phyloP scores from a whole-genome alignment of 2,888 invertebrate genomes.

The Diaperis boleti region DNA sequence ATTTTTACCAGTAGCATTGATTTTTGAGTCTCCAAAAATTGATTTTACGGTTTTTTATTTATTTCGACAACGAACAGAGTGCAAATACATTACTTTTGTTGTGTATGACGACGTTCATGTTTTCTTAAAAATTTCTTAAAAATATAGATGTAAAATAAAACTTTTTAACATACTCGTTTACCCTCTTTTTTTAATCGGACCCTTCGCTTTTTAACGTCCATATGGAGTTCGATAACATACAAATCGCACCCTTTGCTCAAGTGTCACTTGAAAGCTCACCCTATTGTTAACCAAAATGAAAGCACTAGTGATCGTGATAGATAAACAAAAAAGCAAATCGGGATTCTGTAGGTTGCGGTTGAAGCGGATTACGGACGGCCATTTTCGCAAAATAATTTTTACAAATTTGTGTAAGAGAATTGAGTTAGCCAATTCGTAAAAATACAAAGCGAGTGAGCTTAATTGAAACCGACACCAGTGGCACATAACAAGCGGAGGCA shows the following conservation, averaged over 20 bases:
- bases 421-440: constrained; percentile 40
- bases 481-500: constrained; percentile 57
- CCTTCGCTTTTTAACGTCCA: constrained; percentile 43
- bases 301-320: constrained; percentile 55
- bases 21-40: constrained; percentile 5
- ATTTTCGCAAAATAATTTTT: neutral
- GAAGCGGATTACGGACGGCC: neutral
- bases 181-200: constrained; percentile 22
- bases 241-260: constrained; percentile 50
- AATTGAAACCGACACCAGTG: constrained; percentile 63
- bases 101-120: constrained; percentile 43
- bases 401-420: neutral
- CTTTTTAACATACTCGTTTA: constrained; percentile 43
- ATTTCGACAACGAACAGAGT: constrained; percentile 41
- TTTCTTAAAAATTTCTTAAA: constrained; percentile 49
- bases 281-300: constrained; percentile 49
- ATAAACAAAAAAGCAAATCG: constrained; percentile 52
- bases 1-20: constrained; percentile 2
- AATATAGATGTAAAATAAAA: constrained; percentile 56
- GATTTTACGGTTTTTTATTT: constrained; percentile 19
- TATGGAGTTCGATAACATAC: constrained; percentile 53
- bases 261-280: constrained; percentile 45
- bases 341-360: neutral
- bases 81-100: constrained; percentile 50
- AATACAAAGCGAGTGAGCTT: constrained; percentile 51